Evolutionary conservation across 2,113 vertebrate genomes (phyloP).

Genomic region (Buteo buteo): DNA sequence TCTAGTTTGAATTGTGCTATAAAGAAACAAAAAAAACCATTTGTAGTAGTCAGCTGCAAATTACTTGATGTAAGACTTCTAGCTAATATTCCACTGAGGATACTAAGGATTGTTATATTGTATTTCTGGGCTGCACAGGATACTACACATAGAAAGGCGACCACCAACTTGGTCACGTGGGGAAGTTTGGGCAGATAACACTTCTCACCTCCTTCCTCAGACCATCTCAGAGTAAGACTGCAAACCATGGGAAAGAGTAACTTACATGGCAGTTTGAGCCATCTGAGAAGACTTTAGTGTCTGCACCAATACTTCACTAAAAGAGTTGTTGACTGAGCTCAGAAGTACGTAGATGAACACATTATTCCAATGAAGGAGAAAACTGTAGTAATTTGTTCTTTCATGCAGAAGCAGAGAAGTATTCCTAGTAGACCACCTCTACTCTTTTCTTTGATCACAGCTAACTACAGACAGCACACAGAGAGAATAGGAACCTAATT

Average conservation of each 20-base stretch:
- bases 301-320: background rate
- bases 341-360: background rate
- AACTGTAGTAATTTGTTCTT: background rate
- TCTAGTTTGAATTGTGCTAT: background rate
- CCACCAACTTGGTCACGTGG: fast-evolving
- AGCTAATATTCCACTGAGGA: background rate
- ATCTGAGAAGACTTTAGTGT: background rate
- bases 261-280: fast-evolving
- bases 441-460: background rate
- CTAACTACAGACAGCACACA: background rate
- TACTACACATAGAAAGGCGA: background rate
- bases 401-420: background rate
- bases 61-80: background rate
- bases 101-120: background rate
- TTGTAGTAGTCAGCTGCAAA: background rate
- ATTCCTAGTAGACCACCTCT: background rate
- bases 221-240: background rate
- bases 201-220: background rate
- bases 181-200: background rate
- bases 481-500: background rate
- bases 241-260: background rate
- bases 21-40: background rate
- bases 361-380: background rate
- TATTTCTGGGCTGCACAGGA: background rate
- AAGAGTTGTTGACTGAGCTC: background rate